Conservation (phyloP, 2,888 invertebrate species). For the Taenaris catops region DNA sequence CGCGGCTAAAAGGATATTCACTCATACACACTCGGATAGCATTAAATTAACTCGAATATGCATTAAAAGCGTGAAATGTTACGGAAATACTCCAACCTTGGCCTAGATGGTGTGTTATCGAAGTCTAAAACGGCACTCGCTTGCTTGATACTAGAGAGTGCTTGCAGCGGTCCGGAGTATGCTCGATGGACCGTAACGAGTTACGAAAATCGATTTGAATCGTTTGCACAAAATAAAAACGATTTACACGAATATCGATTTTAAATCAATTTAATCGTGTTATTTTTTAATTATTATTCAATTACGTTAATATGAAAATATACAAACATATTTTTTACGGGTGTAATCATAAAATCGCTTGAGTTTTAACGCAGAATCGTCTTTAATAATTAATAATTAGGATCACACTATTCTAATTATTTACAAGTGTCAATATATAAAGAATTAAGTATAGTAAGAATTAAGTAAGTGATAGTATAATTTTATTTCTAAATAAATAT, state of each 20-base stretch:
- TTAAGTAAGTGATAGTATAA: too few species aligned
- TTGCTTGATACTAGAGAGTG: constrained; percentile 29
- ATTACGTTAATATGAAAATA: too few species aligned
- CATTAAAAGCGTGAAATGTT: constrained; percentile 21
- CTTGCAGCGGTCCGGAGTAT: constrained; percentile 20
- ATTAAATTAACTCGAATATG: constrained; percentile 12
- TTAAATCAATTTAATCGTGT: not conserved
- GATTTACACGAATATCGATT: constrained; percentile 5
- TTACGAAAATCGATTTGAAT: constrained; percentile 28
- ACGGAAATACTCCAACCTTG: constrained; percentile 32
- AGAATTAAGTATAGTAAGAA: too few species aligned
- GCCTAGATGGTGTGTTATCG: constrained; percentile 33
- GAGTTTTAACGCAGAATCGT: too few species aligned
- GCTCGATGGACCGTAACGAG: constrained; percentile 26
- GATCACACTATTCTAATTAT: too few species aligned
- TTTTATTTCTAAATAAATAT: too few species aligned
- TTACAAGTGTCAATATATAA: too few species aligned
- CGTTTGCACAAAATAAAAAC: constrained; percentile 16
- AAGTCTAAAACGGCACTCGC: constrained; percentile 31
- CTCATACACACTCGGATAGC: constrained; percentile 1
- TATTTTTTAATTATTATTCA: too few species aligned
- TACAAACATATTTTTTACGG: too few species aligned
- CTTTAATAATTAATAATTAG: too few species aligned
- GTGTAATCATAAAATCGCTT: too few species aligned
- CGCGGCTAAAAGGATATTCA: constrained; percentile 1